Conservation (phyloP, 2,888 invertebrate genomes). For the Chorisops tibialis region DNA sequence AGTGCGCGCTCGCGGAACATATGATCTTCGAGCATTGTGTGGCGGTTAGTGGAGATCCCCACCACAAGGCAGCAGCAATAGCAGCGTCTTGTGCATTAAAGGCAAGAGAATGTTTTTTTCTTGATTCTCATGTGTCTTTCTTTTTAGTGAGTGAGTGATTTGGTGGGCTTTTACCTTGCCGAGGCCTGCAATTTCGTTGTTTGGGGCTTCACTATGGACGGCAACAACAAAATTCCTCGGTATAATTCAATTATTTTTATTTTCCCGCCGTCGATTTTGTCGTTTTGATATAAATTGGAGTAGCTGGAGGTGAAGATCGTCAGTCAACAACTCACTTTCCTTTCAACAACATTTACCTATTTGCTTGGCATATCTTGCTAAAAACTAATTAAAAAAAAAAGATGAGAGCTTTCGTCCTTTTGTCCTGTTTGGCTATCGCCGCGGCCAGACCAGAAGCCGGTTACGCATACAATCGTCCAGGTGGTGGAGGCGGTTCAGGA, state of each 20-base stretch:
- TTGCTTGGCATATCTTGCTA: slow-evolving; percentile 24
- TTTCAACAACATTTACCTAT: slow-evolving; percentile 44
- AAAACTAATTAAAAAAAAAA: slow-evolving; percentile 35
- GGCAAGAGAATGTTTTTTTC: slow-evolving; percentile 24
- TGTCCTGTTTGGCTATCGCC: slow-evolving; percentile 51
- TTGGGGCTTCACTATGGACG: too few species aligned
- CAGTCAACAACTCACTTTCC: slow-evolving; percentile 53
- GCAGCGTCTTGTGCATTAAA: background rate
- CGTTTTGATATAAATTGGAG: slow-evolving; percentile 52
- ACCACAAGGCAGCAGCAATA: slow-evolving; percentile 5
- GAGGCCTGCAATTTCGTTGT: slow-evolving; percentile 1
- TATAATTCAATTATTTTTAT: slow-evolving; percentile 27
- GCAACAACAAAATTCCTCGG: slow-evolving; percentile 3
- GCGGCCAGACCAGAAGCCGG: slow-evolving; percentile 52
- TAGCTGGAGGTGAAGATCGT: slow-evolving; percentile 48
- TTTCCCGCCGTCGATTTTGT: slow-evolving; percentile 27
- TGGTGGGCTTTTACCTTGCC: slow-evolving; percentile 20
- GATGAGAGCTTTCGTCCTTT: slow-evolving; percentile 52
- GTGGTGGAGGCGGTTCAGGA: slow-evolving; percentile 45
- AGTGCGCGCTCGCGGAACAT: slow-evolving; percentile 3
- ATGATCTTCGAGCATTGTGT: slow-evolving; percentile 7
- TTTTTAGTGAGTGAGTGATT: slow-evolving; percentile 16
- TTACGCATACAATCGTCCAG: slow-evolving; percentile 53
- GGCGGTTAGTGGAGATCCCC: slow-evolving; percentile 11
- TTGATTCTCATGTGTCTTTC: slow-evolving; percentile 14